phyloP scores from a whole-genome alignment of 2,113 vertebrate genomes.

The Sinocyclocheilus anshuiensis region DNA sequence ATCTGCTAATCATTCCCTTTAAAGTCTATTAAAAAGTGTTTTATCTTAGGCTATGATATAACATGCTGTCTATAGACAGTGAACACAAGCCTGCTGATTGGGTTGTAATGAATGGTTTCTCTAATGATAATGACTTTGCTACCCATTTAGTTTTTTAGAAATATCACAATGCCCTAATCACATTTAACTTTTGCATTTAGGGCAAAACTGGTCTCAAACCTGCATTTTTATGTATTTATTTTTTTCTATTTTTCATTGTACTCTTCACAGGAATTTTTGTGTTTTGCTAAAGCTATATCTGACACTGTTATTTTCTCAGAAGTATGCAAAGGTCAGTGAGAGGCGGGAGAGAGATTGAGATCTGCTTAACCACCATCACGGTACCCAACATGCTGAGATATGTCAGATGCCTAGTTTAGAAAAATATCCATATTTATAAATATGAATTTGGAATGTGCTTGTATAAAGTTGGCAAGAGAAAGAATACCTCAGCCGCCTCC shows the following conservation, averaged over 20 bases:
- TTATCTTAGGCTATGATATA: neutral
- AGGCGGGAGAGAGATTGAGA: constrained; percentile 44
- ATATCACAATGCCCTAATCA: neutral
- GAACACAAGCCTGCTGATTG: neutral
- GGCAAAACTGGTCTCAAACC: neutral
- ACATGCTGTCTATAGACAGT: neutral
- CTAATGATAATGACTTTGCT: neutral
- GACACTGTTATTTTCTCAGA: constrained; percentile 31
- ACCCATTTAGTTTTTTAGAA: neutral
- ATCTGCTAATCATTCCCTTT: neutral
- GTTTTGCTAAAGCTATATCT: constrained; percentile 27
- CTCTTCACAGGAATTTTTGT: neutral
- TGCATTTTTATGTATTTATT: neutral
- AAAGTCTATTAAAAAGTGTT: neutral
- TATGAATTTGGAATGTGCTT: constrained; percentile 50
- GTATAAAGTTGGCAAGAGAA: constrained; percentile 4
- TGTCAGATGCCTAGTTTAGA: constrained; percentile 57
- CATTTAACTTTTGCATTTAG: neutral
- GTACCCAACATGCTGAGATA: constrained; percentile 58
- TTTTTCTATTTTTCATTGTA: neutral
- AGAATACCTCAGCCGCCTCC: constrained; percentile 16
- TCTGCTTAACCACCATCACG: constrained; percentile 52
- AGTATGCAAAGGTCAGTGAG: constrained; percentile 16
- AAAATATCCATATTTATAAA: constrained; percentile 62
- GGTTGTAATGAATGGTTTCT: neutral